These are phyloP conservation scores for Tragelaphus strepsiceros DNA, from an alignment of 2,113 vertebrate species.

Conservation along the genomic window DNA sequence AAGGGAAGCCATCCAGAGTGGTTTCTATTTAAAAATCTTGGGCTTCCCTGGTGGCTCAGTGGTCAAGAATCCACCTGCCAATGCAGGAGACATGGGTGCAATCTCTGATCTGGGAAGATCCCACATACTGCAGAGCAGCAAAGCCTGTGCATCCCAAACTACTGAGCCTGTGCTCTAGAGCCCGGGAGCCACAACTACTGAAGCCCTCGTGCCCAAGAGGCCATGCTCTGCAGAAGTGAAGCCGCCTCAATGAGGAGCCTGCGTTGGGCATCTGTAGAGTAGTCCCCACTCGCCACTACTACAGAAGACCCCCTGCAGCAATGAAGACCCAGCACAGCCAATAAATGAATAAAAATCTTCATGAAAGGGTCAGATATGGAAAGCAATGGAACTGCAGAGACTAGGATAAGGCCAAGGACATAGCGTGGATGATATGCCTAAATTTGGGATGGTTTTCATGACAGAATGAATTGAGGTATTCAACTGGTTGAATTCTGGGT, in stretches of 20 bases:
- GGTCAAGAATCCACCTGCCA: not conserved
- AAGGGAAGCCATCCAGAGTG: not conserved
- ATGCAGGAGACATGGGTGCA: not conserved
- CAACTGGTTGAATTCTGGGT: not conserved
- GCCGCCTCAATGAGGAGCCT: not conserved
- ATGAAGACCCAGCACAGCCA: not conserved
- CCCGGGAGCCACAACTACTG: too few species aligned
- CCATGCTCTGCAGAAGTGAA: too few species aligned
- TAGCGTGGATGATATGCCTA: not conserved
- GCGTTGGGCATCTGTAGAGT: accelerated
- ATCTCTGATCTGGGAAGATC: not conserved
- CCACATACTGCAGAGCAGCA: accelerated
- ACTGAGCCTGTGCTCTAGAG: too few species aligned
- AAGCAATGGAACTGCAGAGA: not conserved
- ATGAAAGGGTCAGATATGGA: not conserved
- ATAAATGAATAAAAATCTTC: not conserved
- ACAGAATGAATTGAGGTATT: not conserved
- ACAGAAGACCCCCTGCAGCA: not conserved
- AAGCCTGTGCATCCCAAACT: not conserved
- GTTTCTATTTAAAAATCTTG: not conserved
- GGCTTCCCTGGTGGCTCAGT: not conserved
- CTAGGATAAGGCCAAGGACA: not conserved
- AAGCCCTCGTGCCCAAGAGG: too few species aligned
- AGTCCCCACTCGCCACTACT: not conserved
- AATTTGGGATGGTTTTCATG: not conserved